These are phyloP conservation scores for Vimba vimba DNA, from an alignment of 2,113 vertebrate genomes.

Conservation along the genomic window DNA sequence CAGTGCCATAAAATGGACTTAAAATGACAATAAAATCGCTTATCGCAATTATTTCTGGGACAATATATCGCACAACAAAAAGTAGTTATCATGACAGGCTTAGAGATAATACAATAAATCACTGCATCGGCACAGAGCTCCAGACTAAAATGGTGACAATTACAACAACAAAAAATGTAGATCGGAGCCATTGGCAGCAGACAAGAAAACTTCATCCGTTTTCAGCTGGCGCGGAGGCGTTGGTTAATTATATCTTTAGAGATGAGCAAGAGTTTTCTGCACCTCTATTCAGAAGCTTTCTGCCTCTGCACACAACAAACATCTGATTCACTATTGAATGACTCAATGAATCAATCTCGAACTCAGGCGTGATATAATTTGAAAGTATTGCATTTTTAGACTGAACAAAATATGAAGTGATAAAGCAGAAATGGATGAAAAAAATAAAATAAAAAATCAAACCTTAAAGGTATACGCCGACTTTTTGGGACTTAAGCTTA, in stretches of 20 bases:
- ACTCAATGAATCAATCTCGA: background rate
- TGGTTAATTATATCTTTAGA: constrained; percentile 1
- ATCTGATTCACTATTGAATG: background rate
- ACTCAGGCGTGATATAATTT: constrained; percentile 7
- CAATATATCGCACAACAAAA: no score
- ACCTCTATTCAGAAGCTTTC: background rate
- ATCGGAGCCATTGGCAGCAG: constrained; percentile 4
- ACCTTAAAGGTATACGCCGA: no score
- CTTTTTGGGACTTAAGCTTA: no score
- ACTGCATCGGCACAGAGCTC: background rate
- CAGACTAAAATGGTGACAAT: background rate
- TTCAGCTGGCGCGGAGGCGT: constrained; percentile 44
- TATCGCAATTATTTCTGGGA: no score
- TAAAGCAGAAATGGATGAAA: background rate
- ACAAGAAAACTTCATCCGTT: background rate
- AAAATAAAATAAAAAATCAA: background rate
- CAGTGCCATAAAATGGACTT: no score
- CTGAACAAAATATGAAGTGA: background rate
- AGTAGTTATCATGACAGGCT: no score
- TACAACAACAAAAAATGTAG: background rate
- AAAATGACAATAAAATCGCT: no score
- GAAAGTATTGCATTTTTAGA: constrained; percentile 10
- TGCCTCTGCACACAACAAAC: background rate
- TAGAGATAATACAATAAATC: background rate
- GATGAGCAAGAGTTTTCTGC: background rate